phyloP scores from a whole-genome alignment of 2,797 vertebrate genomes.

The Orientallactaga sibirica region DNA sequence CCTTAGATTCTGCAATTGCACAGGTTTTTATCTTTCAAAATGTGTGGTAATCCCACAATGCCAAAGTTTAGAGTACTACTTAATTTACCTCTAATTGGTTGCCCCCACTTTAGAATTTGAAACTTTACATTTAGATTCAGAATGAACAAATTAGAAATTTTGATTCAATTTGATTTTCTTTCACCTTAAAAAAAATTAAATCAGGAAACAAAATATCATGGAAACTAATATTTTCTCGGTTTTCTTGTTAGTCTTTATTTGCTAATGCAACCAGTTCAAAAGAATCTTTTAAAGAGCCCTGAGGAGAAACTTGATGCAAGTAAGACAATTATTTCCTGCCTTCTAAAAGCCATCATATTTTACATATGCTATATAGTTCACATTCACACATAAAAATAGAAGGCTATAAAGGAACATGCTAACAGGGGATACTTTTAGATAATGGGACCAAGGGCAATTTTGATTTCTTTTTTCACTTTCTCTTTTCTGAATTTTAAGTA shows the following conservation, averaged over 20 bases:
- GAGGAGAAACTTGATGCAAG: not conserved
- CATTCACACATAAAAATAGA: not conserved
- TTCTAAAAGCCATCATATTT: not conserved
- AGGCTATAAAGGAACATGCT: constrained; percentile 20
- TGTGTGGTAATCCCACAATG: not conserved
- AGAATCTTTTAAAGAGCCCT: constrained; percentile 12
- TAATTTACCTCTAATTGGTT: not conserved
- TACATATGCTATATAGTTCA: not conserved
- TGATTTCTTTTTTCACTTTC: not conserved
- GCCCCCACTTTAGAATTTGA: not conserved
- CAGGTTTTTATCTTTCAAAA: constrained; percentile 35
- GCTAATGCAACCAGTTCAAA: not conserved
- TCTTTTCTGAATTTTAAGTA: constrained; percentile 59
- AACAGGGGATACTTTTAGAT: not conserved
- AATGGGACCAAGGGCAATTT: constrained; percentile 13
- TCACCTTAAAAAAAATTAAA: constrained; percentile 6
- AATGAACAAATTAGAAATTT: constrained; percentile 50
- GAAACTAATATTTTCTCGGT: constrained; percentile 28
- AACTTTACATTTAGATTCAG: not conserved
- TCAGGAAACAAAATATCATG: not conserved
- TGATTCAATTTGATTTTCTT: constrained; percentile 61
- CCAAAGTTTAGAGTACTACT: not conserved
- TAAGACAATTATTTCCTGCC: not conserved
- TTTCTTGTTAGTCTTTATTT: constrained; percentile 16
- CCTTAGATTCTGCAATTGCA: not conserved